phyloP scores from a whole-genome alignment of 1,140 invertebrate species.

The Ephestia elutella region DNA sequence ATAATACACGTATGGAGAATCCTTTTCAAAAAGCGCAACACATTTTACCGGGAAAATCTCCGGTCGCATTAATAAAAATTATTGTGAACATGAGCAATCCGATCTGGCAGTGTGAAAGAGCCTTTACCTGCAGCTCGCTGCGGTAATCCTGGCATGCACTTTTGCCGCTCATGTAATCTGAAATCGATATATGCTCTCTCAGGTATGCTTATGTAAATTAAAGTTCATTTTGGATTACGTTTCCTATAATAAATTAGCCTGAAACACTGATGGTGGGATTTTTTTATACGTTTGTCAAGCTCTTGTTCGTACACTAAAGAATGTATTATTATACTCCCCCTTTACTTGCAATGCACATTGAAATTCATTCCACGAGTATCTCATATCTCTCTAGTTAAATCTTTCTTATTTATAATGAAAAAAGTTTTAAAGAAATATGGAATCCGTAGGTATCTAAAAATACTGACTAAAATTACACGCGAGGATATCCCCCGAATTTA shows the following conservation, averaged over 20 bases:
- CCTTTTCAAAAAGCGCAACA: background rate
- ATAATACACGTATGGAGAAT: too few species aligned
- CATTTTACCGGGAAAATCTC: background rate
- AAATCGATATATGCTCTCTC: conserved; percentile 14
- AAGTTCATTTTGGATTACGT: background rate
- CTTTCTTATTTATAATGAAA: conserved; percentile 12
- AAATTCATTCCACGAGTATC: too few species aligned
- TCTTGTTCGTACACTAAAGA: too few species aligned
- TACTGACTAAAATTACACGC: background rate
- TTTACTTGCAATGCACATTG: background rate
- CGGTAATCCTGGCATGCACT: conserved; percentile 13
- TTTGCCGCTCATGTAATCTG: conserved; percentile 12
- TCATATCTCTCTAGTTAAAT: too few species aligned
- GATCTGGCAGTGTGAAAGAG: background rate
- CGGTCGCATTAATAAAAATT: background rate
- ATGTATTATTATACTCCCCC: too few species aligned
- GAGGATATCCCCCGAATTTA: too few species aligned
- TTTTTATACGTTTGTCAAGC: too few species aligned
- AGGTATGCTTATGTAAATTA: background rate
- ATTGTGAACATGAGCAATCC: background rate
- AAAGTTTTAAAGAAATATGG: conserved; percentile 11
- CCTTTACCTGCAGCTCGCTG: background rate
- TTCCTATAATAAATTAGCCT: background rate
- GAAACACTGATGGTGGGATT: too few species aligned
- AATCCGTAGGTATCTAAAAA: conserved; percentile 1